Evolutionary conservation across 2,797 vertebrate genomes (phyloP), one percentile per base, ranked within the genome.

Genomic region (Okamejei kenojei): DNA sequence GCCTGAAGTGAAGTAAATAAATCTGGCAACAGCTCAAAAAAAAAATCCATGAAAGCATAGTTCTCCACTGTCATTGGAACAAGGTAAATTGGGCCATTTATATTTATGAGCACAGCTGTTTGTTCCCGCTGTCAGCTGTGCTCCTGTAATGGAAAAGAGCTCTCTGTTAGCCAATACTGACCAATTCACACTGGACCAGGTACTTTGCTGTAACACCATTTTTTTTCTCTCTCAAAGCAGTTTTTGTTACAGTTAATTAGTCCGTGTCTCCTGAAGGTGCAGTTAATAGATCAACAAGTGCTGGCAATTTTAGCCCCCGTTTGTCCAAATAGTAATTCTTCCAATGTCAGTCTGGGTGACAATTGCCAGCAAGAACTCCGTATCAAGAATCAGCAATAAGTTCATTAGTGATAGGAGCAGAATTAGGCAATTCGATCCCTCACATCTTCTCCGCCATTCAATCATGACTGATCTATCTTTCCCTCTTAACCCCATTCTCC

Each of bases 11-110:
- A 63, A 88, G 63, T 32, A 68, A 32, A 68, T 88, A 68, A 35
- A 88, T 88, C 84, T 88, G 84, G 84, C n/a, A 88, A 68, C 84
- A 65, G 84, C n/a, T 88, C 84, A 88, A n/a, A 88, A 26, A 88
- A 26, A 45, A 88, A 86, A 63, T 86, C 82, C 29, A 63, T 63
- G 81, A 86, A 68, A 8, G 9, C 7, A 19, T 65, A 2, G 61
- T 88, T 68, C n/a, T 32, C 61, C 9, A 65, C 17, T 21, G n/a
- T 63, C 61, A 88, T 88, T 88, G 61, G 84, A 88, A 88, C 61
- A 35, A 88, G 84, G 61, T 88, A 88, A 35, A 88, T 68, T 68
- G 61, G 19, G n/a, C 84, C 84, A 88, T 35, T 88, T 68, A 68
- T 88, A 88, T 88, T 88, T 68, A 68, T 88, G 63, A 88, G 84